These are phyloP conservation scores for Plemyria rubiginata DNA, from an alignment of 2,888 invertebrate species.

Conservation along the genomic window DNA sequence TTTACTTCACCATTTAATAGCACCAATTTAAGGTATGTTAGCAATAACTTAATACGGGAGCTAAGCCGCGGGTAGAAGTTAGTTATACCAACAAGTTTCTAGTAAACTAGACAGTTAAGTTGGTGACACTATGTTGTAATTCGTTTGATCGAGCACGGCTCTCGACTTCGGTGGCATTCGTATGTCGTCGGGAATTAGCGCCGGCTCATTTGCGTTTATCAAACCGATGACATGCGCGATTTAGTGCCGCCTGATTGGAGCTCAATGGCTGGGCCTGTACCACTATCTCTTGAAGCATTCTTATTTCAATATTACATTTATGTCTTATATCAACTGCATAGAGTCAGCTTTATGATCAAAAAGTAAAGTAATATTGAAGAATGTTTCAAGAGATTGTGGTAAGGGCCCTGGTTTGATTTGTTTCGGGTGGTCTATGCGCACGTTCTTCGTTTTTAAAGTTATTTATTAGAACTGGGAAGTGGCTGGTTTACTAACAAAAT, in stretches of 20 bases:
- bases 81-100: too few relatives aligned
- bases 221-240: slow-evolving; percentile 54
- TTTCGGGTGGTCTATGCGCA: slow-evolving; percentile 38
- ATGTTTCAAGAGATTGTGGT: too few relatives aligned
- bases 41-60: too few relatives aligned
- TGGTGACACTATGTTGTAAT: slow-evolving; percentile 35
- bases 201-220: slow-evolving; percentile 57
- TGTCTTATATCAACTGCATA: too few relatives aligned
- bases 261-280: slow-evolving; percentile 30
- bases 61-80: too few relatives aligned
- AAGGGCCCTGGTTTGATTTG: slow-evolving; percentile 33
- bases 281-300: too few relatives aligned
- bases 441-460: slow-evolving; percentile 1
- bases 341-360: too few relatives aligned
- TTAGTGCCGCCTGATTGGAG: slow-evolving; percentile 52
- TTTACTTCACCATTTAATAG: too few relatives aligned
- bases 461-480: neutral
- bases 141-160: slow-evolving; percentile 41
- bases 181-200: slow-evolving; percentile 52
- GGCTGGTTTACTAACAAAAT: neutral
- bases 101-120: neutral
- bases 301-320: too few relatives aligned
- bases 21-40: too few relatives aligned
- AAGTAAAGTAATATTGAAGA: too few relatives aligned
- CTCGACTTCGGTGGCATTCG: slow-evolving; percentile 56